Conservation (phyloP, 2,797 vertebrate genomes). For the Phataginus tricuspis region DNA sequence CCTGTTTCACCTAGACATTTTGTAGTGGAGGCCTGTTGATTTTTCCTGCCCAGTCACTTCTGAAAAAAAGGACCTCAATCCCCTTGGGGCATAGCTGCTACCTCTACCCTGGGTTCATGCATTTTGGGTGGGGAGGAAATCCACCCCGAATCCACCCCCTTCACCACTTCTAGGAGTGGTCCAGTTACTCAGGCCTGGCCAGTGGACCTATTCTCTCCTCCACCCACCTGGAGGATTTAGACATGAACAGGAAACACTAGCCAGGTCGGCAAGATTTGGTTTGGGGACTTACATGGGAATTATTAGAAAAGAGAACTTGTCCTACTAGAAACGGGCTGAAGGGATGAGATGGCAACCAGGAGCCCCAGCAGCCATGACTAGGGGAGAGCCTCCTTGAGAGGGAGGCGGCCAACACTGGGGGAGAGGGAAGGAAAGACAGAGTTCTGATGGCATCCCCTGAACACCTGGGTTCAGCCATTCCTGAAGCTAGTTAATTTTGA, state of each 20-base stretch:
- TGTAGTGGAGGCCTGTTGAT: background rate
- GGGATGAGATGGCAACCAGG: background rate
- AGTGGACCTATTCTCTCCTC: rapidly evolving
- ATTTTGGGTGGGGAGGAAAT: background rate
- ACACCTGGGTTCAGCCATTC: background rate
- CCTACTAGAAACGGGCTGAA: background rate
- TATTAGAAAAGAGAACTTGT: background rate
- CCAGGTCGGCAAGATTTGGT: background rate
- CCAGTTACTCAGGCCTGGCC: background rate
- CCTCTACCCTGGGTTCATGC: rapidly evolving
- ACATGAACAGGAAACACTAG: background rate
- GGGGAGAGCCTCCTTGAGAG: background rate
- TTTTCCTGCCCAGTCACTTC: background rate
- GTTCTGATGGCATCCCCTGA: background rate
- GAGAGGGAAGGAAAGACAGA: too few species aligned
- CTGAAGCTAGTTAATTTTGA: background rate
- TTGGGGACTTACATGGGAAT: background rate
- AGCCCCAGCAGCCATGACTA: background rate
- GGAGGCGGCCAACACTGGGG: background rate
- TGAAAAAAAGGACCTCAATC: background rate
- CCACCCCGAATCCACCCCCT: background rate
- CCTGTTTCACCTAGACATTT: background rate
- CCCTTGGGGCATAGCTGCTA: rapidly evolving
- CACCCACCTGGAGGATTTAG: background rate
- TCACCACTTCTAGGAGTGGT: background rate